phyloP scores from a whole-genome alignment of 2,797 vertebrate species.

The Coreius guichenoti region DNA sequence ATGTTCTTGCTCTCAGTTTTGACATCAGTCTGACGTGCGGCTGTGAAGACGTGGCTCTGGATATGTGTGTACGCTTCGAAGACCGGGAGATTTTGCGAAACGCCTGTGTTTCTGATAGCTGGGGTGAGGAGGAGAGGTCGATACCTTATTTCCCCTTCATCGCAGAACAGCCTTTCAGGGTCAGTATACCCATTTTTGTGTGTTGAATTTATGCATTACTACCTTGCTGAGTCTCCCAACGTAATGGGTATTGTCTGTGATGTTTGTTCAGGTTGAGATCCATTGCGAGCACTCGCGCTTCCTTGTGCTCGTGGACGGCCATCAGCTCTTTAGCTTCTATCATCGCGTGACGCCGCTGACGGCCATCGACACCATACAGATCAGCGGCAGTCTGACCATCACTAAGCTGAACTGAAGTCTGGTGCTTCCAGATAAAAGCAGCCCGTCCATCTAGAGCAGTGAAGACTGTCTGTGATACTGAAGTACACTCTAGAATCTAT shows the following conservation, averaged over 20 bases:
- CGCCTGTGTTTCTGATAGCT: constrained; percentile 86
- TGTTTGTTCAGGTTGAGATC: constrained; percentile 85
- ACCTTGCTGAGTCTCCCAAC: not conserved
- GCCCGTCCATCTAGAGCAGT: not conserved
- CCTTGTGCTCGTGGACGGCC: constrained; percentile 89
- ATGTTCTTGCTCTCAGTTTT: constrained; percentile 76
- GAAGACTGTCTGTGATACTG: not conserved
- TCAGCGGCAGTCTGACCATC: constrained; percentile 88
- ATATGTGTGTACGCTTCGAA: constrained; percentile 88
- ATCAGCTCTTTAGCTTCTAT: constrained; percentile 92
- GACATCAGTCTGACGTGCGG: constrained; percentile 92
- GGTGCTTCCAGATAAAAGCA: not conserved
- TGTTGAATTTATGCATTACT: not conserved
- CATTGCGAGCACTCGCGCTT: constrained; percentile 89
- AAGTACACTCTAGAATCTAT: not conserved
- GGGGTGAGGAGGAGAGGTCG: constrained; percentile 83
- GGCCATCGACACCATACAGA: constrained; percentile 89
- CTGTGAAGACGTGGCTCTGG: constrained; percentile 87
- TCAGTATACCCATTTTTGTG: constrained; percentile 63
- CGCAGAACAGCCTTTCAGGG: constrained; percentile 91
- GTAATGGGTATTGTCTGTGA: not conserved
- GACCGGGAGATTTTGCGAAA: constrained; percentile 88
- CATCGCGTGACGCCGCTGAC: constrained; percentile 84
- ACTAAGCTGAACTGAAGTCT: constrained; percentile 88
- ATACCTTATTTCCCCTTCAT: constrained; percentile 95